Evolutionary conservation across 2,797 vertebrate species (phyloP).

Genomic region (Poecile montanus): DNA sequence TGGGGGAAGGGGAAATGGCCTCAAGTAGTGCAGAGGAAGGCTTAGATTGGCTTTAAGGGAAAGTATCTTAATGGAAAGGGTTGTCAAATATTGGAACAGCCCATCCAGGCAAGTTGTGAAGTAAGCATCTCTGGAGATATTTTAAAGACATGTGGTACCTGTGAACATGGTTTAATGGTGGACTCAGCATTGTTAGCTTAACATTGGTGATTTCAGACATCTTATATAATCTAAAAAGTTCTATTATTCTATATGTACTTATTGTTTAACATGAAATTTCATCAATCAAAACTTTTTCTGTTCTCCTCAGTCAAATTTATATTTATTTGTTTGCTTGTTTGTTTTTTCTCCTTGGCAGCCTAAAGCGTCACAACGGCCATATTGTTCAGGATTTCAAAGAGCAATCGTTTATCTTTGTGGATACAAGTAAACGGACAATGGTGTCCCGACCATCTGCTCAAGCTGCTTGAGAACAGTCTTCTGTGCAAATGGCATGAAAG

Average conservation of each 20-base stretch:
- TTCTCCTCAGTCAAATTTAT: not conserved
- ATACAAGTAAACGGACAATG: conserved; percentile 45
- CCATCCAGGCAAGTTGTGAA: not conserved
- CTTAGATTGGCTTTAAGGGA: not conserved
- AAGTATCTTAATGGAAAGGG: not conserved
- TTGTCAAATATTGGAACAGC: not conserved
- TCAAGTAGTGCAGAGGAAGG: not conserved
- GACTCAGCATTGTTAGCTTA: not conserved
- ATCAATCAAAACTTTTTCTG: not conserved
- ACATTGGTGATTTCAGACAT: not conserved
- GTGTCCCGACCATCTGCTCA: conserved; percentile 20
- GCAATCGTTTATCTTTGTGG: conserved; percentile 34
- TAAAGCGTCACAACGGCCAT: conserved; percentile 6
- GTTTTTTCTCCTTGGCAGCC: conserved; percentile 19
- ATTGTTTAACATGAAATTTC: not conserved
- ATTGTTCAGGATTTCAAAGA: conserved; percentile 45
- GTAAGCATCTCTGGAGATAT: not conserved
- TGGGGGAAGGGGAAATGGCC: not conserved
- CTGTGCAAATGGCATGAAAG: conserved; percentile 61
- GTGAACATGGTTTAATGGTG: not conserved
- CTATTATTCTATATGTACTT: not conserved
- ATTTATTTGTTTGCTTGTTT: not conserved
- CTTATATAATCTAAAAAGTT: not conserved
- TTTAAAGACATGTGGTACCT: not conserved
- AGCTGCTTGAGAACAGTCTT: conserved; percentile 45